Percentiles rank a stretch among this genome's conserved stretches.
phyloP scores from a whole-genome alignment of 2,113 vertebrate species.

The Ciconia stormi region DNA sequence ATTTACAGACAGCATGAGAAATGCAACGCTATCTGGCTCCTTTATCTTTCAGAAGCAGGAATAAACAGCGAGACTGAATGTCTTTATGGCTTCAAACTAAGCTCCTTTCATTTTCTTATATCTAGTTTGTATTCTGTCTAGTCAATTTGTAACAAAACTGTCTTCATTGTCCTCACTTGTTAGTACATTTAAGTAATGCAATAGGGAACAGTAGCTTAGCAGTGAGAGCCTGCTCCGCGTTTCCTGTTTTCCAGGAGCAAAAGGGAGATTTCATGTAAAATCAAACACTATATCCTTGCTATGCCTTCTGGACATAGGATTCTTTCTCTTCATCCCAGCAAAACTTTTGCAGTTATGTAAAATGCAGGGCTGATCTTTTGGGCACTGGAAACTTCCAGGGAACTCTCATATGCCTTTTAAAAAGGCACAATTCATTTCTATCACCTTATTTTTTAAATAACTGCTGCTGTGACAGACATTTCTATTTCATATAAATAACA shows the following conservation, averaged over 20 bases:
- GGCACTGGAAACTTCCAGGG: background rate
- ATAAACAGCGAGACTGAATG: background rate
- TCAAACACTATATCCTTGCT: background rate
- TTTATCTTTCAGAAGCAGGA: conserved; percentile 2
- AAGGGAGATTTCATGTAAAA: background rate
- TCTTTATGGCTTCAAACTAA: background rate
- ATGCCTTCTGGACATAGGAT: background rate
- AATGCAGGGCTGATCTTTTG: background rate
- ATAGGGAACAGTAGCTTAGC: background rate
- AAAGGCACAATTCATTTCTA: background rate
- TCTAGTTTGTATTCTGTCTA: background rate
- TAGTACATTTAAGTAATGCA: background rate
- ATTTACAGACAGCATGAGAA: background rate
- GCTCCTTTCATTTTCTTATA: background rate
- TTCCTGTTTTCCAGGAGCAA: background rate
- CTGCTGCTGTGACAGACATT: background rate
- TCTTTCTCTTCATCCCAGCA: background rate
- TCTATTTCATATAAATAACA: background rate
- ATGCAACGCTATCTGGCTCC: background rate
- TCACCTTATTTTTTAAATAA: background rate
- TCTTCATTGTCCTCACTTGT: background rate
- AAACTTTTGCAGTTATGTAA: background rate
- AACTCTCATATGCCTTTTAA: background rate
- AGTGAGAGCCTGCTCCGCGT: background rate
- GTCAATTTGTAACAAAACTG: background rate